phyloP scores from a whole-genome alignment of 2,888 invertebrate genomes.

The Eilema griseolum region DNA sequence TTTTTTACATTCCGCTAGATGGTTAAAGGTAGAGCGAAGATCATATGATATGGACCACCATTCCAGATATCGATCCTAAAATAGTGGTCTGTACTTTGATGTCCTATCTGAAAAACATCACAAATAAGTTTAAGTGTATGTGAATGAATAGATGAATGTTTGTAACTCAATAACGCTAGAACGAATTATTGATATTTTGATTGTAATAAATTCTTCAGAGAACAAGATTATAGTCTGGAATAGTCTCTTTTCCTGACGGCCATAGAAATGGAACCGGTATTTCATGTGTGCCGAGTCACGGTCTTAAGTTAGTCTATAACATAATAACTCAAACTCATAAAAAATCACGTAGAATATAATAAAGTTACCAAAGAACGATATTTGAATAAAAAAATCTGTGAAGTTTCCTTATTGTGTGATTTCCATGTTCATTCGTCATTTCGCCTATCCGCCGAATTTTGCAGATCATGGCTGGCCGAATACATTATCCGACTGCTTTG shows the following conservation, averaged over 20 bases:
- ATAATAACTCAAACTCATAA: background rate
- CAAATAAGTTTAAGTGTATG: no score
- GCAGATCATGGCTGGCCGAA: constrained; percentile 64
- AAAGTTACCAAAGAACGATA: constrained; percentile 28
- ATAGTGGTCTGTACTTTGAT: no score
- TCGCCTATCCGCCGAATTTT: constrained; percentile 54
- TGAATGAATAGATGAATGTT: background rate
- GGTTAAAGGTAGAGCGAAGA: no score
- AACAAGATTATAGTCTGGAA: background rate
- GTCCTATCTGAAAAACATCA: no score
- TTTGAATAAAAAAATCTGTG: constrained; percentile 49
- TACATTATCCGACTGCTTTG: constrained; percentile 66
- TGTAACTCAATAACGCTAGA: no score
- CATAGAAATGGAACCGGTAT: background rate
- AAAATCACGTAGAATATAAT: constrained; percentile 5
- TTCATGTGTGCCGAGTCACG: background rate
- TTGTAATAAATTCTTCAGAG: background rate
- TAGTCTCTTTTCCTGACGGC: background rate
- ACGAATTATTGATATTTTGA: no score
- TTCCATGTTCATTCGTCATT: constrained; percentile 72
- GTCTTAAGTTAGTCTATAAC: background rate
- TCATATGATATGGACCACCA: no score
- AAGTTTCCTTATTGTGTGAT: constrained; percentile 73
- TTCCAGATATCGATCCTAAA: no score
- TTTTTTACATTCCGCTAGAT: no score